Evolutionary conservation across 2,113 vertebrate genomes (phyloP).

Genomic region (Microcebus murinus): DNA sequence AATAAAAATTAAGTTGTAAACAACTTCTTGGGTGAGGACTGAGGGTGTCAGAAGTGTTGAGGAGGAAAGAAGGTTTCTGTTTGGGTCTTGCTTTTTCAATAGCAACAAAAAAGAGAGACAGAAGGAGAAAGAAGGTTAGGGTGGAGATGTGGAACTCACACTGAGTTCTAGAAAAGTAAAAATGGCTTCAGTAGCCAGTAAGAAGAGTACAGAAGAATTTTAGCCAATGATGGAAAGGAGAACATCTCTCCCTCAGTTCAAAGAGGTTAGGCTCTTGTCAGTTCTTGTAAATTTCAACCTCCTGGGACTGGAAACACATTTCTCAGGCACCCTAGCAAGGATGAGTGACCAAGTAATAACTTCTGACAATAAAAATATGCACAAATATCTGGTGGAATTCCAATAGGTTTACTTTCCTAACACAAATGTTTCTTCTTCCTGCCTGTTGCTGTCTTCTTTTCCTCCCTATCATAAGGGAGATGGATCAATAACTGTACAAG

Average conservation of each 20-base stretch:
- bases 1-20: too few relatives aligned
- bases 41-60: not conserved
- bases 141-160: not conserved
- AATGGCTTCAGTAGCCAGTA: not conserved
- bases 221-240: not conserved
- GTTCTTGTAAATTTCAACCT: not conserved
- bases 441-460: not conserved
- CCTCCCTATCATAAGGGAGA: not conserved
- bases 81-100: not conserved
- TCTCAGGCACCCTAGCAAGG: not conserved
- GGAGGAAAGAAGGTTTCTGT: not conserved
- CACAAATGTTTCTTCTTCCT: not conserved
- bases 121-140: not conserved
- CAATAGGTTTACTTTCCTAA: not conserved
- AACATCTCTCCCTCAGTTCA: not conserved
- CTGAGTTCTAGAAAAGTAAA: not conserved
- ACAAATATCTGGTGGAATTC: not conserved
- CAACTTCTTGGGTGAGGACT: too few relatives aligned
- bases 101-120: not conserved
- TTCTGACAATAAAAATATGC: not conserved
- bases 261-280: not conserved
- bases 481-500: not conserved
- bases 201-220: not conserved
- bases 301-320: not conserved
- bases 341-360: not conserved